Evolutionary conservation across 1,140 invertebrate genomes (phyloP).

Genomic region (Aphaenogaster ashmeadi): DNA sequence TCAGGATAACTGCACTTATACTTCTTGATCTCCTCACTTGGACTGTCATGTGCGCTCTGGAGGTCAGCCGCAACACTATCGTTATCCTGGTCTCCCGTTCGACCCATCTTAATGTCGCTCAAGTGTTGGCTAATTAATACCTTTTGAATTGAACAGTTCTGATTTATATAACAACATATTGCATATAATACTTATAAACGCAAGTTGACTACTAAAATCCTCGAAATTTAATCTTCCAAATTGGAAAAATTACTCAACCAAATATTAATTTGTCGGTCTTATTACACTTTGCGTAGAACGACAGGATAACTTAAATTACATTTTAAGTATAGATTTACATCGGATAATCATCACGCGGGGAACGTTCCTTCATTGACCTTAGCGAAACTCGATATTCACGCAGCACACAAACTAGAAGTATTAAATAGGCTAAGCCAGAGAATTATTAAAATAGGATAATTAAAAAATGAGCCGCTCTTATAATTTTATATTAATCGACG

Average conservation of each 20-base stretch:
- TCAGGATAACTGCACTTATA: constrained; percentile 76
- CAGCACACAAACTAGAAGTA: background rate
- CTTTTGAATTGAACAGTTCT: background rate
- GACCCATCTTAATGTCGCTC: constrained; percentile 46
- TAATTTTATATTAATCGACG: background rate
- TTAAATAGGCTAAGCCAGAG: background rate
- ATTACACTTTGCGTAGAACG: background rate
- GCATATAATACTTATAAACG: background rate
- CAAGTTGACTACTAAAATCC: background rate
- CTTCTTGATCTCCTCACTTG: constrained; percentile 53
- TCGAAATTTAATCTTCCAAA: background rate
- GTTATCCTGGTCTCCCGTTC: background rate
- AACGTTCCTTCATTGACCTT: background rate
- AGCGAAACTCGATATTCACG: background rate
- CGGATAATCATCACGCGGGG: background rate
- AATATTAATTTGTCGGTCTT: background rate
- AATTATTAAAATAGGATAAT: background rate
- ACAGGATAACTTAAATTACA: background rate
- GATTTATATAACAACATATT: background rate
- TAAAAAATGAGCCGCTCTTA: background rate
- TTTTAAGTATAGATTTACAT: background rate
- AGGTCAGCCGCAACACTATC: background rate
- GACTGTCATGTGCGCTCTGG: background rate
- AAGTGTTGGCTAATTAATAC: background rate
- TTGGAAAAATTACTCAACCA: background rate